Evolutionary conservation across 2,113 vertebrate species (phyloP).

Genomic region (Hypocryptadius cinnamomeus): DNA sequence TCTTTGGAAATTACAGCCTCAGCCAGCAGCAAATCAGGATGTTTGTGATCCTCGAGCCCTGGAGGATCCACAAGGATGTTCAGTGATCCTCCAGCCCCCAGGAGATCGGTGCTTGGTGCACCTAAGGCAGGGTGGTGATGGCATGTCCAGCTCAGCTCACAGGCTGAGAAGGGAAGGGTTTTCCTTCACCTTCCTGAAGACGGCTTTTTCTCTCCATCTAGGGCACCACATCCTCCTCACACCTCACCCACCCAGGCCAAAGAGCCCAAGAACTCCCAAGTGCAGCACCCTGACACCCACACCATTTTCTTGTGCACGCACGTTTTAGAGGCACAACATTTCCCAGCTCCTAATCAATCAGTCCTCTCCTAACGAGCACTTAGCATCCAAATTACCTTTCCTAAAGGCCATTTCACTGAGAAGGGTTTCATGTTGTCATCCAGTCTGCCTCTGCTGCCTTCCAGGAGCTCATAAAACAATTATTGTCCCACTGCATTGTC

Average conservation of each 20-base stretch:
- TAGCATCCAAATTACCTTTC: slow-evolving; percentile 4
- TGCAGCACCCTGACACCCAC: background rate
- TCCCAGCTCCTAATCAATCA: background rate
- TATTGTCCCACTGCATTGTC: slow-evolving; percentile 18
- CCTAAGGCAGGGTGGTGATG: background rate
- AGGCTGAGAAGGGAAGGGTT: background rate
- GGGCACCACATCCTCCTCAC: background rate
- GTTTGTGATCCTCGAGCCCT: too few relatives aligned
- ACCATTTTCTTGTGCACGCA: background rate
- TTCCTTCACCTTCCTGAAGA: background rate
- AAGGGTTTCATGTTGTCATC: slow-evolving; percentile 8
- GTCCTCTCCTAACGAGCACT: background rate
- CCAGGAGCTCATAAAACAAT: slow-evolving; percentile 50
- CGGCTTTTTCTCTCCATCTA: background rate
- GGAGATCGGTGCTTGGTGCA: background rate
- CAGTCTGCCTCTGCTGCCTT: slow-evolving; percentile 40
- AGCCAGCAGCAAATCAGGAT: background rate
- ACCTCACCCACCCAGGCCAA: background rate
- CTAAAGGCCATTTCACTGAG: background rate
- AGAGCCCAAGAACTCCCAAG: background rate
- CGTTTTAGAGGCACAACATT: background rate
- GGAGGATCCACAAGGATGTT: too few relatives aligned
- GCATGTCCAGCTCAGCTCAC: fast-evolving
- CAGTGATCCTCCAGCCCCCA: background rate
- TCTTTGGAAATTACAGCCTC: background rate